Conservation (phyloP, 2,888 invertebrate genomes). For the Adela reaumurella region DNA sequence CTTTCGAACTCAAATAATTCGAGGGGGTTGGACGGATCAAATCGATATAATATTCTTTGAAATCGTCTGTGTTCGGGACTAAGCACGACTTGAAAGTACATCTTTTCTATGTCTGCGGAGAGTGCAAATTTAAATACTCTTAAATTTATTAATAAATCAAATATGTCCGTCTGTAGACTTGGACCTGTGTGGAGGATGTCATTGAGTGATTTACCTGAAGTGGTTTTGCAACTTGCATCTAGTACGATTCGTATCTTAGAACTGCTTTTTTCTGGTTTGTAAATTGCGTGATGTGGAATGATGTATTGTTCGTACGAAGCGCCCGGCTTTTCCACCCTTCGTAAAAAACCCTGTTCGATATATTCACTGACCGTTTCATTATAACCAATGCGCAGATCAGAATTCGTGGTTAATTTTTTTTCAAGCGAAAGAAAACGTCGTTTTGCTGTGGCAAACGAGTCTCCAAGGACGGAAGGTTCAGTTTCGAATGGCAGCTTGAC, state of each 20-base stretch:
- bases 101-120: neutral
- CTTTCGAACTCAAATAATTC: neutral
- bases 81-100: neutral
- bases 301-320: neutral
- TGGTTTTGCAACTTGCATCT: slow-evolving; percentile 3
- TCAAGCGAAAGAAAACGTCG: neutral
- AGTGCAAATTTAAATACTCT: neutral
- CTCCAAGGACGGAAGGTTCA: neutral
- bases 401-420: neutral
- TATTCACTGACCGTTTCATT: neutral
- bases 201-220: neutral
- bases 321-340: neutral
- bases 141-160: neutral
- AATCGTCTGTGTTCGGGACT: neutral
- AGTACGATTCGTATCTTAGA: neutral
- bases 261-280: neutral
- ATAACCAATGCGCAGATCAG: neutral
- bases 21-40: neutral
- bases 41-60: slow-evolving; percentile 1
- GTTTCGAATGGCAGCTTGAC: neutral
- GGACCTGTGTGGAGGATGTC: slow-evolving; percentile 1
- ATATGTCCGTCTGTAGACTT: neutral
- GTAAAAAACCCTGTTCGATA: neutral
- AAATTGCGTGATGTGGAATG: slow-evolving; percentile 1
- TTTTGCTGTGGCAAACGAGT: neutral